Base-by-base conservation (phyloP, 1,140 invertebrate genomes). In the Prorops nasuta region DNA sequence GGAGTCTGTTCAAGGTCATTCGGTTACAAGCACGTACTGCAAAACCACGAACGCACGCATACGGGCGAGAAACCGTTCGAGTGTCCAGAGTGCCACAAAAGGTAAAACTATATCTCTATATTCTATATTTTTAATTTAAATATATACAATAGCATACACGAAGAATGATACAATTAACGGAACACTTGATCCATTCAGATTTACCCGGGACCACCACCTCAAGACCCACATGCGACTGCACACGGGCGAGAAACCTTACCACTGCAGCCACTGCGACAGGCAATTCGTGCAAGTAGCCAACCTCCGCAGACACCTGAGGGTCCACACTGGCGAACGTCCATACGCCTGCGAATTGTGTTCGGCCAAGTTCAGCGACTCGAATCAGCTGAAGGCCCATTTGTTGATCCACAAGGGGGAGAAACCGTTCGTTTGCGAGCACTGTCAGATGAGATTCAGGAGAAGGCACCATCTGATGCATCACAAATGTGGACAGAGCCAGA, bases 41-140 rank as follows among this genome's bases (percentile, higher is more conserved):
- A 96, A 69, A 98, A 98, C 67, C 95, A 98, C 72, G 92, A 96
- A 56, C 85, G 95, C 41, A 98, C 94, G 0, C 96, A 98, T 71
- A 98, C 95, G 0, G 95, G 96, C 0, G 93, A 96, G 67, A 96
- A 97, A 64, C 96, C 96, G 0, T 98, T 98, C 78, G 90, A 96
- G 66, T 98, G 96, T 69, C 87, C 86, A 4, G 88, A 93, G 72
- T 98, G 96, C 72, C 88, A 94, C 58, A 94, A 97, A 71, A 84
- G 91, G 54, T 77, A 10, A 60, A 56, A 9, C n/a, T n/a, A n/a
- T n/a, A n/a, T n/a, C n/a, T n/a, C n/a, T n/a, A n/a, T n/a, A n/a
- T n/a, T n/a, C n/a, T n/a, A n/a, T n/a, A n/a, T n/a, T n/a, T n/a
- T n/a, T n/a, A n/a, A n/a, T n/a, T n/a, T n/a, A n/a, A n/a, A n/a